These are phyloP conservation scores for Andrena minutula DNA, from an alignment of 2,888 invertebrate genomes.

Conservation along the genomic window DNA sequence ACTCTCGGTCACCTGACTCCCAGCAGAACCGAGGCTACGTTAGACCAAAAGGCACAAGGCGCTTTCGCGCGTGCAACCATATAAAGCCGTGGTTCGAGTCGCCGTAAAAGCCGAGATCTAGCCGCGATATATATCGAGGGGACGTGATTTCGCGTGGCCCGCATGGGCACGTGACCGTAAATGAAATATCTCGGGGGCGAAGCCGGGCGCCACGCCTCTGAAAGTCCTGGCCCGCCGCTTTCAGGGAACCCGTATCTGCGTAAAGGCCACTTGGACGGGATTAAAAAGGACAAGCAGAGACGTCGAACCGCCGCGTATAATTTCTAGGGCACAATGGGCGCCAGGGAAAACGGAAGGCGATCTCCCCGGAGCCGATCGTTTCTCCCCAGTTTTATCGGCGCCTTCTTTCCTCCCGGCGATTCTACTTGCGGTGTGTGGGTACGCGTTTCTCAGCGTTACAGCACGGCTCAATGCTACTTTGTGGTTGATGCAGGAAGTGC, in stretches of 20 bases:
- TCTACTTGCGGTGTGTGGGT: slow-evolving; percentile 39
- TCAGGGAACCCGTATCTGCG: slow-evolving; percentile 57
- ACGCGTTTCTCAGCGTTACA: slow-evolving; percentile 13
- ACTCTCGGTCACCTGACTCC: background rate
- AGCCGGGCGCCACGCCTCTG: slow-evolving; percentile 60
- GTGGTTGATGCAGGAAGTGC: background rate
- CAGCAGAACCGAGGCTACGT: background rate
- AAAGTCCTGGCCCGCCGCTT: slow-evolving; percentile 35
- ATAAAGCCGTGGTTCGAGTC: slow-evolving; percentile 44
- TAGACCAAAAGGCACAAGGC: background rate
- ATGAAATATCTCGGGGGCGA: slow-evolving; percentile 57
- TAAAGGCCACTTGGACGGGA: slow-evolving; percentile 47
- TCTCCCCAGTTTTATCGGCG: slow-evolving; percentile 47
- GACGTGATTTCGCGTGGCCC: slow-evolving; percentile 56
- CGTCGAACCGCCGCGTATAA: slow-evolving; percentile 55
- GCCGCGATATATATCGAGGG: slow-evolving; percentile 43
- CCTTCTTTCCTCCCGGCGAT: slow-evolving; percentile 17
- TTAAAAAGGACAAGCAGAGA: slow-evolving; percentile 54
- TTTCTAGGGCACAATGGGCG: slow-evolving; percentile 59
- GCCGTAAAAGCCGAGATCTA: slow-evolving; percentile 43
- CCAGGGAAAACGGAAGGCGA: slow-evolving; percentile 41
- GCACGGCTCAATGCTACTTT: background rate
- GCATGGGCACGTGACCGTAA: slow-evolving; percentile 56
- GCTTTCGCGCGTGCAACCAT: slow-evolving; percentile 32
- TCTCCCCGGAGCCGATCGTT: slow-evolving; percentile 43